A percentile compares a stretch with the other conserved stretches of the same genome.
phyloP scores from a whole-genome alignment of 2,888 invertebrate genomes.

The Cerastoderma edule region DNA sequence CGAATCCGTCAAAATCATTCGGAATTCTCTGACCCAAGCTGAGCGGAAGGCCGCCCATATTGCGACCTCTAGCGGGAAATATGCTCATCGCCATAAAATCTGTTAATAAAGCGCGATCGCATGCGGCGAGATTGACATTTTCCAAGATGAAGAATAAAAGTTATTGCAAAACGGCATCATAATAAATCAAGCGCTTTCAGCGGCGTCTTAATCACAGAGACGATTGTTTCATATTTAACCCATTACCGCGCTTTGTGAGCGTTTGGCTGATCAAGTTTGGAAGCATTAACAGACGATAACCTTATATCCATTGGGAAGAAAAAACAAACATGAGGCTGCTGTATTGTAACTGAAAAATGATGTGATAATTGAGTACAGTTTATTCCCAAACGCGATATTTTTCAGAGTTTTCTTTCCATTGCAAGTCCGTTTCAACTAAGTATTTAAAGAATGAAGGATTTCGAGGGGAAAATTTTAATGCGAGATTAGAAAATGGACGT shows the following conservation, averaged over 20 bases:
- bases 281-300: too few relatives aligned
- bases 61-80: slow-evolving; percentile 57
- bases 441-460: too few relatives aligned
- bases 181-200: slow-evolving; percentile 55
- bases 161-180: slow-evolving; percentile 58
- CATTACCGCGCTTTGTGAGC: too few relatives aligned
- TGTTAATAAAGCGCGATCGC: slow-evolving; percentile 59
- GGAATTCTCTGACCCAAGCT: slow-evolving; percentile 42
- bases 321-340: too few relatives aligned
- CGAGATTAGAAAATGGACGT: slow-evolving; percentile 52
- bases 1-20: slow-evolving; percentile 41
- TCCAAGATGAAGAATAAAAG: slow-evolving; percentile 59
- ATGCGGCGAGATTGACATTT: slow-evolving; percentile 53
- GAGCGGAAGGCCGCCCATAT: slow-evolving; percentile 46
- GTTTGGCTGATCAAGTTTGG: too few relatives aligned
- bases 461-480: slow-evolving; percentile 35
- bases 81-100: slow-evolving; percentile 56
- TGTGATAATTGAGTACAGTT: too few relatives aligned
- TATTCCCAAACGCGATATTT: too few relatives aligned
- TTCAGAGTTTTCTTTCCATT: too few relatives aligned
- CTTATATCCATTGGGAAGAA: too few relatives aligned
- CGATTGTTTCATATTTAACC: slow-evolving; percentile 56
- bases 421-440: too few relatives aligned
- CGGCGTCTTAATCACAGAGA: slow-evolving; percentile 52
- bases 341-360: too few relatives aligned